Conservation (phyloP, 2,797 vertebrate species). For the Macrochelys suwanniensis region DNA sequence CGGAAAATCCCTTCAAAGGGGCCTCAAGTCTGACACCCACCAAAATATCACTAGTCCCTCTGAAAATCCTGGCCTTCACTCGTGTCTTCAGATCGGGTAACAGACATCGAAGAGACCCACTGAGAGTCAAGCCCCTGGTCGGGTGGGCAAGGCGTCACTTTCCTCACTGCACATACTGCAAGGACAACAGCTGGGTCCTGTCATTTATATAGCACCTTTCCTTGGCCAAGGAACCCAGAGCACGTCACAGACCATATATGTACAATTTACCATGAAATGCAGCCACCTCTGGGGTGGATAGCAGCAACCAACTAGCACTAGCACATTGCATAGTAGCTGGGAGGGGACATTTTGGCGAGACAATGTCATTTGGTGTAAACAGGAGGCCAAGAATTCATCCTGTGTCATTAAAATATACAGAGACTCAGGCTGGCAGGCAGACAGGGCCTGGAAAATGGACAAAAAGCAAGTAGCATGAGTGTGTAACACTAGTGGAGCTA, state of each 20-base stretch:
- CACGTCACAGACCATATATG: not conserved
- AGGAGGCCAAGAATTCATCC: not conserved
- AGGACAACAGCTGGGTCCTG: not conserved
- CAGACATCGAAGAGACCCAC: not conserved
- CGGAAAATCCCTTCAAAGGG: not conserved
- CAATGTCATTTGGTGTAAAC: too few species aligned
- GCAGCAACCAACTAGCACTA: not conserved
- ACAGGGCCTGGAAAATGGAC: not conserved
- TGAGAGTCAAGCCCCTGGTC: not conserved
- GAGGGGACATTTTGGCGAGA: not conserved
- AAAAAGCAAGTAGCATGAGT: not conserved
- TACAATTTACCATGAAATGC: not conserved
- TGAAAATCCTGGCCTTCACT: not conserved
- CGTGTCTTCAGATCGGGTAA: not conserved
- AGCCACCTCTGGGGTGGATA: not conserved
- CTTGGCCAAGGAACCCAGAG: not conserved
- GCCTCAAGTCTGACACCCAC: not conserved
- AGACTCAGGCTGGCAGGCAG: not conserved
- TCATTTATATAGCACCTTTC: not conserved
- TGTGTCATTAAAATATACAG: not conserved
- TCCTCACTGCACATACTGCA: not conserved
- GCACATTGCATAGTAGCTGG: not conserved
- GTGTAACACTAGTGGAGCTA: not conserved
- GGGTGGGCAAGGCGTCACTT: not conserved
- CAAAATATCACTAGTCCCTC: not conserved